phyloP scores from a whole-genome alignment of 2,113 vertebrate genomes.

The Megaceryle maxima region DNA sequence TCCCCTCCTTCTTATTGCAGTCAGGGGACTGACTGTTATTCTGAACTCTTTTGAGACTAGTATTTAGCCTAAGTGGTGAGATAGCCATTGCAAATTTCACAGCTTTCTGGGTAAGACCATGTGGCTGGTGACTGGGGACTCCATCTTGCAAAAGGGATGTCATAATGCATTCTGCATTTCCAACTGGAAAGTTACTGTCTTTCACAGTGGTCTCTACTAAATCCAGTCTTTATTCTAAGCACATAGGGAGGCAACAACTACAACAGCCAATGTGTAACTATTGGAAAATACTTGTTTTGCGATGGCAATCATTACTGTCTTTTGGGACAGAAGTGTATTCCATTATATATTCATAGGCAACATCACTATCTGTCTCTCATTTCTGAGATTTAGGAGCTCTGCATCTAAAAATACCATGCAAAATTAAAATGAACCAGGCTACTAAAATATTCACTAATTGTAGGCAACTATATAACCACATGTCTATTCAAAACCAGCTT shows the following conservation, averaged over 20 bases:
- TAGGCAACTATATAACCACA: conserved; percentile 26
- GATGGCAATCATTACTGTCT: not conserved
- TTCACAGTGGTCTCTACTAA: not conserved
- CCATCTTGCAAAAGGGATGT: not conserved
- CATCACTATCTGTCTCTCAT: not conserved
- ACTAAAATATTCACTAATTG: conserved; percentile 58
- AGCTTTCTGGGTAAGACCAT: not conserved
- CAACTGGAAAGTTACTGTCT: not conserved
- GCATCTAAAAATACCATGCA: conserved; percentile 39
- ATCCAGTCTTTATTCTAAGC: not conserved
- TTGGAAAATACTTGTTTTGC: not conserved
- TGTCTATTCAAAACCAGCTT: conserved; percentile 45
- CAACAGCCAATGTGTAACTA: not conserved
- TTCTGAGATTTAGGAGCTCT: conserved; percentile 6
- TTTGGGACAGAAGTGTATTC: not conserved
- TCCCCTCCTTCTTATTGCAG: not conserved
- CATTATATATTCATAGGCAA: not conserved
- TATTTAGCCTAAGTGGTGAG: not conserved
- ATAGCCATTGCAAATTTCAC: not conserved
- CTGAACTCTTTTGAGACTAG: not conserved
- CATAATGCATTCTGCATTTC: not conserved
- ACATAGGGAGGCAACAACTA: not conserved
- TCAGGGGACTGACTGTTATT: not conserved
- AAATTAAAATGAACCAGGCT: conserved; percentile 38
- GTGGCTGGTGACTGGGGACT: not conserved